Evolutionary conservation across 35 echinoderm and acorn worm species (phyloP).

Genomic region (Heliocidaris tuberculata): DNA sequence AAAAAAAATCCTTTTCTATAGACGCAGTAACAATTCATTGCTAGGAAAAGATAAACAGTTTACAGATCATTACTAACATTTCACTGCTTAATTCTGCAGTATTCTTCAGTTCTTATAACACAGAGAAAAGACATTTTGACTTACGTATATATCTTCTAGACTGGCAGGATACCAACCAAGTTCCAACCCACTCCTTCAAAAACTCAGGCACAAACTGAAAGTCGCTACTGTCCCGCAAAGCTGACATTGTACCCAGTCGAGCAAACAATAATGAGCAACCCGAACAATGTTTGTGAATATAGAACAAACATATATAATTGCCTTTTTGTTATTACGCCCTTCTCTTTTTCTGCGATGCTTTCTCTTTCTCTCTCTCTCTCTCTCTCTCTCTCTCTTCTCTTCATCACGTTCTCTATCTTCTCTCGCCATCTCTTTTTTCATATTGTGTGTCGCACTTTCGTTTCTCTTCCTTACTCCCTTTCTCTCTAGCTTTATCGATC

Average conservation of each 20-base stretch:
- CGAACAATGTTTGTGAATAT: neutral
- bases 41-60: too few species aligned
- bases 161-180: neutral
- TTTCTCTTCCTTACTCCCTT: too few species aligned
- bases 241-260: neutral
- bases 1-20: too few species aligned
- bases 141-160: neutral
- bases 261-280: conserved; percentile 13
- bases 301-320: conserved; percentile 11
- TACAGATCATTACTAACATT: neutral
- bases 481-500: too few species aligned
- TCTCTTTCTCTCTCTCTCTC: neutral
- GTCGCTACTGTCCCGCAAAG: neutral
- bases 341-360: neutral
- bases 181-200: neutral
- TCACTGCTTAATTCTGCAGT: neutral
- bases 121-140: neutral
- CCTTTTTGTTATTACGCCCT: neutral
- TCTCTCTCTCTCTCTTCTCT: neutral
- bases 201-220: neutral
- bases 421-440: too few species aligned
- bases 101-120: neutral
- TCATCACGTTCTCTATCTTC: too few species aligned
- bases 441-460: too few species aligned
- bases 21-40: too few species aligned